Evolutionary conservation across 2,113 vertebrate species (phyloP).

Genomic region (Labeo rohita): DNA sequence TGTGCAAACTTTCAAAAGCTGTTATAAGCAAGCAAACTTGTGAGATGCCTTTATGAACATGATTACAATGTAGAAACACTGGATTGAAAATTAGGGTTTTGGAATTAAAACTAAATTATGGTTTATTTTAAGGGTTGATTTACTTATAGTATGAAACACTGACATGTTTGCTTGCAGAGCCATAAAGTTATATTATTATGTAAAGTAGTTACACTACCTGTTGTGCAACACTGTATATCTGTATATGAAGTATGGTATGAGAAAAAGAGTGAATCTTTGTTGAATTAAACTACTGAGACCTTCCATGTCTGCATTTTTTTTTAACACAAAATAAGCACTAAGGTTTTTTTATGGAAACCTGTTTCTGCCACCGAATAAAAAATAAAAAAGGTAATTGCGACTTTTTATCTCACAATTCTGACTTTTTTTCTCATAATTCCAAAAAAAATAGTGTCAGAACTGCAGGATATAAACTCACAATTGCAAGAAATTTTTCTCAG

Average conservation of each 20-base stretch:
- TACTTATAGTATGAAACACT: background rate
- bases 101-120: background rate
- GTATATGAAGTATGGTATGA: background rate
- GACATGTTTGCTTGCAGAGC: background rate
- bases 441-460: too few species aligned
- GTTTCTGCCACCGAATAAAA: too few species aligned
- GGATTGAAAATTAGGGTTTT: background rate
- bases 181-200: background rate
- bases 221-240: conserved; percentile 5
- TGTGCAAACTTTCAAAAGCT: background rate
- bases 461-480: too few species aligned
- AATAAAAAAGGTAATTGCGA: too few species aligned
- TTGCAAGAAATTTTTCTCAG: too few species aligned
- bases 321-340: background rate
- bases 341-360: too few species aligned
- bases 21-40: background rate
- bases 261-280: conserved; percentile 18
- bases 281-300: conserved; percentile 1
- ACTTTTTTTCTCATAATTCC: too few species aligned
- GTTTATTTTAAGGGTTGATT: background rate
- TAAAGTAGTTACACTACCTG: conserved; percentile 2
- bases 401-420: too few species aligned
- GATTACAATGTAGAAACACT: background rate
- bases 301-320: background rate
- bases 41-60: background rate